Evolutionary conservation across 1,140 invertebrate genomes (phyloP), one percentile per base, ranked within the genome.

Genomic region (Eupristina koningsbergeri): DNA sequence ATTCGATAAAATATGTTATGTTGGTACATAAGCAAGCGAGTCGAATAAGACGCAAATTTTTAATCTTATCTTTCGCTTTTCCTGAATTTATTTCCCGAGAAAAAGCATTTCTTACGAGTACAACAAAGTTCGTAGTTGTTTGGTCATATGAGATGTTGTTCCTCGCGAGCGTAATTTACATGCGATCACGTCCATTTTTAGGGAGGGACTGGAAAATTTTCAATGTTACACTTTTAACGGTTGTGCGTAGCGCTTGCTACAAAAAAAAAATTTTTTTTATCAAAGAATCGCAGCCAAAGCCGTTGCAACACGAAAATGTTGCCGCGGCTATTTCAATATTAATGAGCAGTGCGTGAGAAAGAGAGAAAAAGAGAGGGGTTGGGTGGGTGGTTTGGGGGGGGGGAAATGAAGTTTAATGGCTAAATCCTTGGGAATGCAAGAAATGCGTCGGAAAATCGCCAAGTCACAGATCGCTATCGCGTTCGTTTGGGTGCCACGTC

Each of bases 291-390:
- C 39, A 50, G 73, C n/a, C n/a, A n/a, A n/a, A n/a, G n/a, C n/a
- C n/a, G n/a, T n/a, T n/a, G n/a, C n/a, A n/a, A n/a, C n/a, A n/a
- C 63, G 64, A 80, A 75, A 63, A 41, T 34, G 73, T n/a, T 39
- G 69, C 71, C n/a, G 29, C 41, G 31, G 81, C 76, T 69, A 77
- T 83, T 77, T 77, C 45, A 77, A 83, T 83, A 77, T 83, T 83
- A 83, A 83, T 71, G 74, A 83, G 63, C 58, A 3, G 47, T n/a
- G n/a, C n/a, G n/a, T n/a, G n/a, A n/a, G n/a, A n/a, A n/a, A n/a
- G n/a, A n/a, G n/a, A n/a, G n/a, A n/a, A n/a, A n/a, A n/a, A n/a
- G n/a, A n/a, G n/a, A n/a, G n/a, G n/a, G n/a, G n/a, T n/a, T n/a
- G n/a, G n/a, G n/a, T n/a, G n/a, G n/a, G n/a, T n/a, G n/a, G n/a